phyloP scores from a whole-genome alignment of 2,888 invertebrate species.

The Omphaloscelis lunosa region DNA sequence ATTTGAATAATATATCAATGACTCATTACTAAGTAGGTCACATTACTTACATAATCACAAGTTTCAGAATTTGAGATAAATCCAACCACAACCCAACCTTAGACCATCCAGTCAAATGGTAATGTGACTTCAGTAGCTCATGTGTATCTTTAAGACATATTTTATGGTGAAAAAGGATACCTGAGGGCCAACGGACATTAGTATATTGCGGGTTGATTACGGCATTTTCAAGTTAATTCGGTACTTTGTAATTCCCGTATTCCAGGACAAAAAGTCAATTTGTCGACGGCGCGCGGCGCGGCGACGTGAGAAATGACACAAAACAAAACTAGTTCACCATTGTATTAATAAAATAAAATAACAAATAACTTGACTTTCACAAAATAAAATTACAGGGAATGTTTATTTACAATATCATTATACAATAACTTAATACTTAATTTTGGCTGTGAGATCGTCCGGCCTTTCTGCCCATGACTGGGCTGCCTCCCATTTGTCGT shows the following conservation, averaged over 20 bases:
- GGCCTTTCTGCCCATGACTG: slow-evolving; percentile 94
- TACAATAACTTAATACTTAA: slow-evolving; percentile 65
- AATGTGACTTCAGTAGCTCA: neutral
- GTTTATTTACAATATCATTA: slow-evolving; percentile 55
- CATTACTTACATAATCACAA: neutral
- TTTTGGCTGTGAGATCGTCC: slow-evolving; percentile 88
- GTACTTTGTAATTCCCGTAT: neutral
- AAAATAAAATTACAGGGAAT: slow-evolving; percentile 54
- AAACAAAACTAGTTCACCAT: slow-evolving; percentile 23
- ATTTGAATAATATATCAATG: neutral
- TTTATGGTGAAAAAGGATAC: neutral
- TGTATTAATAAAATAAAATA: slow-evolving; percentile 55
- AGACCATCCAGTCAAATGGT: too few relatives aligned
- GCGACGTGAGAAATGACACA: slow-evolving; percentile 28
- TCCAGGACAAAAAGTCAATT: neutral
- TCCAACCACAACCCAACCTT: too few relatives aligned
- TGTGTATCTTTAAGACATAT: neutral
- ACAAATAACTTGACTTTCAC: slow-evolving; percentile 42
- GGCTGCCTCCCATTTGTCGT: slow-evolving; percentile 96
- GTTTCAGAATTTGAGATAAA: neutral
- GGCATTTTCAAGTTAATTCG: neutral
- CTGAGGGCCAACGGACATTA: neutral
- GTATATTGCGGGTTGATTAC: neutral
- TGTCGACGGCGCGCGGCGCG: neutral
- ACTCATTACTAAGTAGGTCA: slow-evolving; percentile 11